Conservation (phyloP, 2,797 vertebrate genomes). For the Paratrypauchen microcephalus region DNA sequence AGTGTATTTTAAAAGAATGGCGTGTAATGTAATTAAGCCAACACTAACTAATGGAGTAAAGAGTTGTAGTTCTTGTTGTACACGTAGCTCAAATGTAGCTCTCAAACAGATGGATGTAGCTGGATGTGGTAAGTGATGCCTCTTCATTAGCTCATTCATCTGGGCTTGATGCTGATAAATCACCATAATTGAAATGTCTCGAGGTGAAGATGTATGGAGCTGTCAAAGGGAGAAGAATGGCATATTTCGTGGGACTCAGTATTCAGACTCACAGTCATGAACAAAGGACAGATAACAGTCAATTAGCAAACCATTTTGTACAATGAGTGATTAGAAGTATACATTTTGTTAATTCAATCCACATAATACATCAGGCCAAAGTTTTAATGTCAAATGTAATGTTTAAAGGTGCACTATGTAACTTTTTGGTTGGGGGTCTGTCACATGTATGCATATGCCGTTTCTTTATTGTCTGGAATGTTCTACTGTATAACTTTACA, state of each 20-base stretch:
- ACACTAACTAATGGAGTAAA: not conserved
- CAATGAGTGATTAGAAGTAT: not conserved
- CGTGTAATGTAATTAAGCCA: no score
- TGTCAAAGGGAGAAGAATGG: not conserved
- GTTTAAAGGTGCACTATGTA: no score
- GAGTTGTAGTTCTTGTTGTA: not conserved
- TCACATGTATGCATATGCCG: no score
- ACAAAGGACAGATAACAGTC: not conserved
- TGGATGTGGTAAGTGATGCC: not conserved
- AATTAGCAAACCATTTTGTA: not conserved
- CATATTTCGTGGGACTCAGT: not conserved
- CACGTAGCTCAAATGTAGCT: not conserved
- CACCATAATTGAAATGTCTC: constrained; percentile 6
- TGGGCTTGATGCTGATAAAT: constrained; percentile 1
- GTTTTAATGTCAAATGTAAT: not conserved
- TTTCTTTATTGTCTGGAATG: no score
- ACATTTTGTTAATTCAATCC: not conserved
- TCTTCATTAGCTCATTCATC: not conserved
- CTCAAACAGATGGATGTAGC: not conserved
- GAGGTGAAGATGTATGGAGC: not conserved
- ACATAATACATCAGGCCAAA: not conserved
- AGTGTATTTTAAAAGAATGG: no score
- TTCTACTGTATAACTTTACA: no score
- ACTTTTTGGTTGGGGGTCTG: no score
- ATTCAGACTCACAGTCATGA: not conserved